phyloP scores from a whole-genome alignment of 1,140 invertebrate genomes.

The Bombus confusus region DNA sequence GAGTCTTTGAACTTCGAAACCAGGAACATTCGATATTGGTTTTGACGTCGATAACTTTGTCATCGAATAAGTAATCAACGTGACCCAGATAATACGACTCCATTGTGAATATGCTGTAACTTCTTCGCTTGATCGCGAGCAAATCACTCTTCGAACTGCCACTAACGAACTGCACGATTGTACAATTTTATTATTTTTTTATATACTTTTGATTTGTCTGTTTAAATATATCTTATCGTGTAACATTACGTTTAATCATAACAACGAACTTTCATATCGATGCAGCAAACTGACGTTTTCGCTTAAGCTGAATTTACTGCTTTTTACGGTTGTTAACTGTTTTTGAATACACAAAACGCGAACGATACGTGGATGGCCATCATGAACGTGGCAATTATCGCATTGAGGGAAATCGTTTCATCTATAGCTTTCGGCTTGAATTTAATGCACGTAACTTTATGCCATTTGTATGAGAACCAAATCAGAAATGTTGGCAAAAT shows the following conservation, averaged over 20 bases:
- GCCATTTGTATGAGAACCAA: not conserved
- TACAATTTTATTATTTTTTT: not conserved
- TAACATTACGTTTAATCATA: not conserved
- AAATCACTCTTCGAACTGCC: not conserved
- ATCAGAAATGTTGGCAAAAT: not conserved
- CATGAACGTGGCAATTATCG: not conserved
- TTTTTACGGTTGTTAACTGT: not conserved
- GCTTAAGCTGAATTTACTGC: not conserved
- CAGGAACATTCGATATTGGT: slow-evolving; percentile 53
- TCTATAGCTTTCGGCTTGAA: not conserved
- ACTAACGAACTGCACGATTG: not conserved
- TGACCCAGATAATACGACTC: slow-evolving; percentile 53
- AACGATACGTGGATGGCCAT: not conserved
- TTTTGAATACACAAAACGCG: not conserved
- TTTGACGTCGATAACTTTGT: slow-evolving; percentile 58
- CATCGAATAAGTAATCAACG: slow-evolving; percentile 65
- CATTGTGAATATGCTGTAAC: slow-evolving; percentile 48
- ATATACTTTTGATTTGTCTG: not conserved
- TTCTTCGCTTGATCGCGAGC: not conserved
- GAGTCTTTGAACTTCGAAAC: slow-evolving; percentile 59
- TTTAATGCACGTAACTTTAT: not conserved
- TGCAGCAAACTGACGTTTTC: not conserved
- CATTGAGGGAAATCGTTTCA: not conserved
- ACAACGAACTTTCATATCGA: not conserved
- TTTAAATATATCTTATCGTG: not conserved